Evolutionary conservation across 2,797 vertebrate species (phyloP).

Genomic region (Eutrigla gurnardus): DNA sequence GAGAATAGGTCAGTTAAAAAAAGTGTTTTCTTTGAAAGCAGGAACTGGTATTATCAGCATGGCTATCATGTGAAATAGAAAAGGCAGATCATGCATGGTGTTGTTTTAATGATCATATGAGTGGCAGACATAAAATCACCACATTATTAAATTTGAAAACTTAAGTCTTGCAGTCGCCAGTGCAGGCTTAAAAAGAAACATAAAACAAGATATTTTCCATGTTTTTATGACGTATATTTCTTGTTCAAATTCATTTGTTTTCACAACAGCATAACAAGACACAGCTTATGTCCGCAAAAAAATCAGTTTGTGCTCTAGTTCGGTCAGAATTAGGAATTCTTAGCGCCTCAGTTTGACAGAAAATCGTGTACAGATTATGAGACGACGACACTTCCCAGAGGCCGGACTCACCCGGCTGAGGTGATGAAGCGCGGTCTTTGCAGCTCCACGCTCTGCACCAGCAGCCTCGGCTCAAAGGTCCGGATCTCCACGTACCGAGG

Average conservation of each 20-base stretch:
- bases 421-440: constrained; percentile 97
- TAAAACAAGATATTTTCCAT: not conserved
- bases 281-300: not conserved
- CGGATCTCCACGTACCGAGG: constrained; percentile 97
- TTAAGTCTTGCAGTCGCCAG: not conserved
- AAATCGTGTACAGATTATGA: not conserved
- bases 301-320: not conserved
- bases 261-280: not conserved
- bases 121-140: not conserved
- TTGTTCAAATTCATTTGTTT: not conserved
- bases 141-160: not conserved
- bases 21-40: constrained; percentile 14
- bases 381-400: not conserved
- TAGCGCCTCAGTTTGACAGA: not conserved
- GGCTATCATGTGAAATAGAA: constrained; percentile 1
- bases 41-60: constrained; percentile 3
- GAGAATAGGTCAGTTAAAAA: not conserved
- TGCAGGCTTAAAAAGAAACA: not conserved
- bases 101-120: constrained; percentile 11
- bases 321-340: no score
- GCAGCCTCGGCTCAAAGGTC: constrained; percentile 93
- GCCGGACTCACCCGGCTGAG: constrained; percentile 89
- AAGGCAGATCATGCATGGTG: not conserved
- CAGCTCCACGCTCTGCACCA: constrained; percentile 97
- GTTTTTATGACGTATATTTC: not conserved